phyloP scores from a whole-genome alignment of 92 coral and sea anemone species.

The Epizoanthus rinbou region DNA sequence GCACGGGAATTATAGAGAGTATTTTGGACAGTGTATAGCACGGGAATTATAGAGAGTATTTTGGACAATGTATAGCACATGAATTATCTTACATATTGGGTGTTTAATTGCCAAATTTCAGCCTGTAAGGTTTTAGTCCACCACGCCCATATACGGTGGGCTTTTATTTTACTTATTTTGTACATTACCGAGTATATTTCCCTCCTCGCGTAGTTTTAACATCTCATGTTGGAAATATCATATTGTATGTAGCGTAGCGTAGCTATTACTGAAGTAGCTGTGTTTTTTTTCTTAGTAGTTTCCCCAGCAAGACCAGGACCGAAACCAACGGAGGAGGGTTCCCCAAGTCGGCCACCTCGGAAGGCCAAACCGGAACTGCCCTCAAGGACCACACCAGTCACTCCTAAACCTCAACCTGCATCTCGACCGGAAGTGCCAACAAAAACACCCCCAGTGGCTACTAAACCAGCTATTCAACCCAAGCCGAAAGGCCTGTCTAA shows the following conservation, averaged over 20 bases:
- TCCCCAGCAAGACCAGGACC: constrained; percentile 6
- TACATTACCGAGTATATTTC: too few relatives aligned
- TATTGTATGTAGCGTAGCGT: background rate
- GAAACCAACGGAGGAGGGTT: constrained; percentile 7
- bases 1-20: too few relatives aligned
- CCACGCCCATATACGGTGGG: too few relatives aligned
- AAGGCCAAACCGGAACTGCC: constrained; percentile 25
- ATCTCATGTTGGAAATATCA: background rate
- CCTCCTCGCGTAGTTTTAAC: too few relatives aligned
- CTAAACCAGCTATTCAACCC: constrained; percentile 37
- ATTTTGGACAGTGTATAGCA: too few relatives aligned
- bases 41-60: too few relatives aligned
- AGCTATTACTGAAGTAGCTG: too few relatives aligned
- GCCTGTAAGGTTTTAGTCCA: too few relatives aligned
- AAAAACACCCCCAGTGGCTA: background rate
- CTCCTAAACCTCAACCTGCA: background rate
- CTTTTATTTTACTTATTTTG: too few relatives aligned
- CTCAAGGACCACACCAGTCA: constrained; percentile 23
- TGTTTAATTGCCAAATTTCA: too few relatives aligned
- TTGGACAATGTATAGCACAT: too few relatives aligned
- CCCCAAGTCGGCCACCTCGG: constrained; percentile 29
- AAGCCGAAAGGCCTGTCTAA: constrained; percentile 17
- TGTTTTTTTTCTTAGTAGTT: background rate
- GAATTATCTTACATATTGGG: too few relatives aligned
- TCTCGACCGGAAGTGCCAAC: background rate